Percentiles rank a stretch among this genome's conserved stretches.
Conservation (phyloP, 2,888 invertebrate genomes). For the Lamellibrachia satsuma region DNA sequence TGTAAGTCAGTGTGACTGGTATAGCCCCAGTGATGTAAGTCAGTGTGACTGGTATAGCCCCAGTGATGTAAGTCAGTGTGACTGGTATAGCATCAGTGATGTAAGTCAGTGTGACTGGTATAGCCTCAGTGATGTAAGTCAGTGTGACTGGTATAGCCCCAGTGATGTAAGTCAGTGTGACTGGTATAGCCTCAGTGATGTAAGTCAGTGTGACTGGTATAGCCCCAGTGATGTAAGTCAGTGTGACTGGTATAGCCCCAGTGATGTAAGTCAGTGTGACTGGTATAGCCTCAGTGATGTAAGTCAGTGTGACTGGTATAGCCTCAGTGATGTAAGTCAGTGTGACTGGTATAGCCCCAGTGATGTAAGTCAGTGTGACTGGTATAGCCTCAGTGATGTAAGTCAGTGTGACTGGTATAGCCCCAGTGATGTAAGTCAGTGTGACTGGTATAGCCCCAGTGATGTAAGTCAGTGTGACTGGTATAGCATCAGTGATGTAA, state of each 20-base stretch:
- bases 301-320: not conserved
- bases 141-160: not conserved
- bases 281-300: no score
- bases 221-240: no score
- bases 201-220: not conserved
- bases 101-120: not conserved
- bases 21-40: no score
- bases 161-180: no score
- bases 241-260: not conserved
- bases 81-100: no score
- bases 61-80: not conserved
- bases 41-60: not conserved
- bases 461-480: not conserved
- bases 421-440: no score
- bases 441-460: not conserved
- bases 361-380: no score
- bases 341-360: no score
- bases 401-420: not conserved
- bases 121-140: not conserved
- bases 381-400: not conserved
- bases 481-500: no score
- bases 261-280: not conserved
- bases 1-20: not conserved
- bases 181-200: not conserved
- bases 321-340: not conserved